Evolutionary conservation across 2,888 invertebrate genomes (phyloP).

Genomic region (Rambutsinella grinnellia): DNA sequence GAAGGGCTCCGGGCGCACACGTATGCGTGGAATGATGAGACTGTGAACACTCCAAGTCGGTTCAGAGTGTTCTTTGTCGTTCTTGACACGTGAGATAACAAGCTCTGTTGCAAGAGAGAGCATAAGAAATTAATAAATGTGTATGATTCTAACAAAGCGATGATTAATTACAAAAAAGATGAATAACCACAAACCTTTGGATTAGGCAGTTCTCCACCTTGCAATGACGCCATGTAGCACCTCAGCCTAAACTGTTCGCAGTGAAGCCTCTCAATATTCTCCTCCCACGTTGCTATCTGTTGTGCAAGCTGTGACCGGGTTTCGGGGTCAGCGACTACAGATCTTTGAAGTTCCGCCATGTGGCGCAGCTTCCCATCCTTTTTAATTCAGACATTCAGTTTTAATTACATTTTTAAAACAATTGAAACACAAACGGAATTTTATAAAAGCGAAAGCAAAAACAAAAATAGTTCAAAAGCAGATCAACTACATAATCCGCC

Average conservation of each 20-base stretch:
- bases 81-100: conserved; percentile 94
- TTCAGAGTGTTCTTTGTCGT: conserved; percentile 95
- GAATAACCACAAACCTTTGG: conserved; percentile 85
- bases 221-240: conserved; percentile 97
- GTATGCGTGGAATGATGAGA: conserved; percentile 97
- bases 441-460: no score
- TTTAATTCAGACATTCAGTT: no score
- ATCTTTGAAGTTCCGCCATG: conserved; percentile 98
- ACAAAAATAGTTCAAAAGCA: no score
- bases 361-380: conserved; percentile 98
- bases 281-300: conserved; percentile 97
- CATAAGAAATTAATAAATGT: conserved; percentile 20
- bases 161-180: neutral
- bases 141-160: neutral
- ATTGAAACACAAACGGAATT: no score
- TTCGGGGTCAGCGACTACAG: conserved; percentile 94
- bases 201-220: conserved; percentile 95
- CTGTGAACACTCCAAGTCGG: conserved; percentile 96
- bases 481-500: no score
- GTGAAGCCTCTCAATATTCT: conserved; percentile 94
- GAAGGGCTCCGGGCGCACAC: conserved; percentile 97
- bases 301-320: conserved; percentile 91
- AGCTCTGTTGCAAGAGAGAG: conserved; percentile 78
- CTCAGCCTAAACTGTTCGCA: conserved; percentile 96
- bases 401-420: no score